Conservation (phyloP, 2,888 invertebrate species). For the Graphium colonna region DNA sequence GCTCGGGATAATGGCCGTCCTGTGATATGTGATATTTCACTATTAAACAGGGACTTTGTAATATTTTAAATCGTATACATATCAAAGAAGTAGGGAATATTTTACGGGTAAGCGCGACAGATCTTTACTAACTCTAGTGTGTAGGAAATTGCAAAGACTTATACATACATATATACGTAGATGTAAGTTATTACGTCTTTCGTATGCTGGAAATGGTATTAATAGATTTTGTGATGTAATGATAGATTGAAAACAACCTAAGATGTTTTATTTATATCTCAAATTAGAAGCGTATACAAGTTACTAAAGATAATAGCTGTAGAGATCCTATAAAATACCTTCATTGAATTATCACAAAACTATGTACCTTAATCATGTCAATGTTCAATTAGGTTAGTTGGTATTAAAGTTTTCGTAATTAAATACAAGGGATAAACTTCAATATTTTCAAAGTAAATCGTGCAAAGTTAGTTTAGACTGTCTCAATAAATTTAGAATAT, state of each 20-base stretch:
- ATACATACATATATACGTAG: no score
- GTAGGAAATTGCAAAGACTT: no score
- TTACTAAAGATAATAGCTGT: no score
- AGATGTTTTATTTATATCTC: no score
- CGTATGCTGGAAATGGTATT: no score
- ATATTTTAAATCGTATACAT: conserved; percentile 10
- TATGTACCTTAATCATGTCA: background rate
- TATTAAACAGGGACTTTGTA: conserved; percentile 31
- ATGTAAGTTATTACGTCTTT: no score
- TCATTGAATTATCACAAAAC: background rate
- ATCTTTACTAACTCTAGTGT: no score
- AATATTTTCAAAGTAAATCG: background rate
- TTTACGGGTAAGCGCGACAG: no score
- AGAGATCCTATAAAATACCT: background rate
- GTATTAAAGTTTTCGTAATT: background rate
- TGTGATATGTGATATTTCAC: conserved; percentile 46
- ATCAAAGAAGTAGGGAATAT: conserved; percentile 6
- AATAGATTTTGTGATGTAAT: no score
- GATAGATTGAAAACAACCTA: no score
- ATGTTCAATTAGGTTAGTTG: background rate
- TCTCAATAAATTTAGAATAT: no score
- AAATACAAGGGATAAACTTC: background rate
- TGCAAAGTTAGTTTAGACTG: background rate
- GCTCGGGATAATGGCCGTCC: conserved; percentile 44
- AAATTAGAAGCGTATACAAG: no score